A percentile compares a stretch with the other conserved stretches of the same genome.
Conservation (phyloP, 1,140 invertebrate species). For the Bombus sylvicola region DNA sequence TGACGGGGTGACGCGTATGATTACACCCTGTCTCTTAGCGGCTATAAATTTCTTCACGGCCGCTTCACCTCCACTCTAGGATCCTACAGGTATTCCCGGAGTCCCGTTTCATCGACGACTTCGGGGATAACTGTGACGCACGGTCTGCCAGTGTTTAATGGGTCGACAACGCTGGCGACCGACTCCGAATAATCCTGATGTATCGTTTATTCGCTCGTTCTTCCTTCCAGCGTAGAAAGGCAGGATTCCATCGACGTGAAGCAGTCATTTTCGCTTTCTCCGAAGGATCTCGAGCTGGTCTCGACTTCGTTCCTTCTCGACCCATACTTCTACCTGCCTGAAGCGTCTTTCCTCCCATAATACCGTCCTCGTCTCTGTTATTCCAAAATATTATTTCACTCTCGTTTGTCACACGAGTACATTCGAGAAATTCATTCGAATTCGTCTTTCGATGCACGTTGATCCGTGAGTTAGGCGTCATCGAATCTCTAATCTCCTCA, state of each 20-base stretch:
- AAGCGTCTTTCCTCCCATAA: too few species aligned
- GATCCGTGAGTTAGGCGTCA: slow-evolving; percentile 12
- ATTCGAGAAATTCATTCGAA: not conserved
- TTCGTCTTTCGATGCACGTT: slow-evolving; percentile 13
- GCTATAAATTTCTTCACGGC: slow-evolving; percentile 78
- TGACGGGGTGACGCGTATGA: slow-evolving; percentile 81
- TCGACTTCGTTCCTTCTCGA: not conserved
- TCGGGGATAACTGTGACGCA: slow-evolving; percentile 63
- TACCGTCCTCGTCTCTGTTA: not conserved
- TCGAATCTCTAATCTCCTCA: slow-evolving; percentile 52
- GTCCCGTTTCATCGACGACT: slow-evolving; percentile 57
- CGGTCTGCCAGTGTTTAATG: slow-evolving; percentile 57
- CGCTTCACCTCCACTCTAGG: slow-evolving; percentile 58
- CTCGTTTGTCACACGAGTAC: not conserved
- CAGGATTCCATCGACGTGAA: slow-evolving; percentile 31
- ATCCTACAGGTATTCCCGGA: slow-evolving; percentile 69
- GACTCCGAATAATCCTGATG: slow-evolving; percentile 63
- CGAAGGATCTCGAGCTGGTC: not conserved
- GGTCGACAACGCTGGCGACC: slow-evolving; percentile 56
- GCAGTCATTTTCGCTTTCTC: slow-evolving; percentile 9
- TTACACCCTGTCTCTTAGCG: slow-evolving; percentile 79
- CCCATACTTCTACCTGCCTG: not conserved
- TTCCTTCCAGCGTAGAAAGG: slow-evolving; percentile 40
- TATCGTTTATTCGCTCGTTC: slow-evolving; percentile 57
- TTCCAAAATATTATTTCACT: slow-evolving; percentile 2